Evolutionary conservation across 2,888 invertebrate genomes (phyloP).

Genomic region (Hyposoter dolosus): DNA sequence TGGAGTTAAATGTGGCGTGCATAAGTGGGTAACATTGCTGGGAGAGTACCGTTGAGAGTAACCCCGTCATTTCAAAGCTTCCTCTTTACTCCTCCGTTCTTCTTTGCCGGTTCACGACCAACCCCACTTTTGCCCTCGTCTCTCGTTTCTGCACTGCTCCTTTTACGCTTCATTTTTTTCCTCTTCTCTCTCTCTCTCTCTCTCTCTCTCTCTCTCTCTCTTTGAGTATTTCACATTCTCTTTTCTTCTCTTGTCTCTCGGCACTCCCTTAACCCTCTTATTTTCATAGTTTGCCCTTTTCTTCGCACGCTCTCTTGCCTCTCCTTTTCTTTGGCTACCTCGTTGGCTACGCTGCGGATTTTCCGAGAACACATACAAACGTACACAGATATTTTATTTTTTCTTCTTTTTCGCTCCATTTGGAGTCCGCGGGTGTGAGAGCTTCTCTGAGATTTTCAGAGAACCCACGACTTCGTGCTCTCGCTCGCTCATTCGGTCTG

Average conservation of each 20-base stretch:
- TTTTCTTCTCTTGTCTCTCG: conserved; percentile 24
- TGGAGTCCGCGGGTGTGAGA: conserved; percentile 24
- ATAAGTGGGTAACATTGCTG: conserved; percentile 78
- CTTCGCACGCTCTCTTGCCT: conserved; percentile 6
- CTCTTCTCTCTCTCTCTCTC: conserved; percentile 25
- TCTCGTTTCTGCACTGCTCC: conserved; percentile 20
- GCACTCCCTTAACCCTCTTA: conserved; percentile 28
- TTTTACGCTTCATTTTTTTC: conserved; percentile 62
- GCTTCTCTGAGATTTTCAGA: conserved; percentile 48
- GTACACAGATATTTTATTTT: not conserved
- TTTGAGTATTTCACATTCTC: conserved; percentile 41
- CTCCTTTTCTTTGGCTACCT: conserved; percentile 11
- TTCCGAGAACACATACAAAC: conserved; percentile 27
- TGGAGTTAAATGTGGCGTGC: conserved; percentile 79
- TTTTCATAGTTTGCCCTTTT: conserved; percentile 33
- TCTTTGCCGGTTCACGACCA: conserved; percentile 20
- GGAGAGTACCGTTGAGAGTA: conserved; percentile 69
- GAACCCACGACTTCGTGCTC: conserved; percentile 25
- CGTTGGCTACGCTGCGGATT: conserved; percentile 30
- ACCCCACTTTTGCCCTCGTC: conserved; percentile 32
- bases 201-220: not conserved
- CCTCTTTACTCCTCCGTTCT: conserved; percentile 40
- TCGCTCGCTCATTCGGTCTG: conserved; percentile 1
- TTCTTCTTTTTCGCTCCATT: conserved; percentile 22
- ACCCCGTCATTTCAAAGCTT: conserved; percentile 72